phyloP scores from a whole-genome alignment of 2,888 invertebrate genomes.

The Andrena haemorrhoa region DNA sequence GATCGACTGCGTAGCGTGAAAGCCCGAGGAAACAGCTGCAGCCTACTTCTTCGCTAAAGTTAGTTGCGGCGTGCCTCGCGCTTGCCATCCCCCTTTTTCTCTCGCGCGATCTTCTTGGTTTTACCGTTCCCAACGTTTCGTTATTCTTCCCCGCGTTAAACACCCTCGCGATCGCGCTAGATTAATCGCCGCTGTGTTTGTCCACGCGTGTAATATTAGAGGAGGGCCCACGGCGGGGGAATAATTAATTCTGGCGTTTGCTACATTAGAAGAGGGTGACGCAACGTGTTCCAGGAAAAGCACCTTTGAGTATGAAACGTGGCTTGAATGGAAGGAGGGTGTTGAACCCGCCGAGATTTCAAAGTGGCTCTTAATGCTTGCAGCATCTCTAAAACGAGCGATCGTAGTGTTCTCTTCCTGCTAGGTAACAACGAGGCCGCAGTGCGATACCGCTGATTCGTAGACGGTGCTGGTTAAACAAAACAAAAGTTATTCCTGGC shows the following conservation, averaged over 20 bases:
- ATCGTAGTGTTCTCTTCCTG: conserved; percentile 31
- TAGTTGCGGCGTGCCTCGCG: conserved; percentile 69
- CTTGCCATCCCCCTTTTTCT: conserved; percentile 29
- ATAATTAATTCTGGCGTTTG: background rate
- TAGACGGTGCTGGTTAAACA: conserved; percentile 42
- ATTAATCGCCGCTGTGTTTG: background rate
- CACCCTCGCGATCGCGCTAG: background rate
- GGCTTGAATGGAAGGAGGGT: conserved; percentile 16
- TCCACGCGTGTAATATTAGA: background rate
- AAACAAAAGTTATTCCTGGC: conserved; percentile 54
- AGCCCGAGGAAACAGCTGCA: conserved; percentile 77
- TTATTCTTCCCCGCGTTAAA: background rate
- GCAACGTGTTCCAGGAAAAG: background rate
- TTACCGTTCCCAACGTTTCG: conserved; percentile 15
- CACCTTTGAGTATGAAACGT: background rate
- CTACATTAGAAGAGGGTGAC: background rate
- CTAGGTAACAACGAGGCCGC: conserved; percentile 40
- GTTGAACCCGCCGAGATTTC: conserved; percentile 36
- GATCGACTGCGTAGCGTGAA: conserved; percentile 37
- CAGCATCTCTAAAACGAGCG: conserved; percentile 26
- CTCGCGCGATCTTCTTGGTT: conserved; percentile 17
- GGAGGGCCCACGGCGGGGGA: background rate
- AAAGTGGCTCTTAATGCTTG: conserved; percentile 30
- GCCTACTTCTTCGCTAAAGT: conserved; percentile 80
- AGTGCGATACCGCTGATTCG: conserved; percentile 27